Evolutionary conservation across 2,797 vertebrate genomes (phyloP).

Genomic region (Apogon hyalosoma): DNA sequence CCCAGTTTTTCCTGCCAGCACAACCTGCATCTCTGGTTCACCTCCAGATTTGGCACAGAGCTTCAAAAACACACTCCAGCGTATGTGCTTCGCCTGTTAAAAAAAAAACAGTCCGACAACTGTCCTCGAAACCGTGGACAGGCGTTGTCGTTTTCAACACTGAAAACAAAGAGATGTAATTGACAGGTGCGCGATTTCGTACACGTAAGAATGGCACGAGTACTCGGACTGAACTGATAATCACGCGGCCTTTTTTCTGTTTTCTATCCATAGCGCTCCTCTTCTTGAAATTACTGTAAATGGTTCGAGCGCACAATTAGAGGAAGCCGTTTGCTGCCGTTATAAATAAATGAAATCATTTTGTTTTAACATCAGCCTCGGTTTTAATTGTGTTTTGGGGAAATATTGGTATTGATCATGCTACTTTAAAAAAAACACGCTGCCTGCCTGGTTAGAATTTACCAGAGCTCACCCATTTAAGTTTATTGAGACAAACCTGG

Average conservation of each 20-base stretch:
- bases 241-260: background rate
- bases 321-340: background rate
- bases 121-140: constrained; percentile 48
- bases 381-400: too few relatives aligned
- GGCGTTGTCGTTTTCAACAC: constrained; percentile 30
- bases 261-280: background rate
- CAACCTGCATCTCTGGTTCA: constrained; percentile 54
- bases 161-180: constrained; percentile 1
- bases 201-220: background rate
- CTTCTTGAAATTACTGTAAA: background rate
- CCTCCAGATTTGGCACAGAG: constrained; percentile 54
- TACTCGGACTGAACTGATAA: constrained; percentile 6
- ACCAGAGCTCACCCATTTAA: too few relatives aligned
- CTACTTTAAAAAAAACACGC: too few relatives aligned
- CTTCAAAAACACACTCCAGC: constrained; percentile 51
- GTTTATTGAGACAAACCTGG: too few relatives aligned
- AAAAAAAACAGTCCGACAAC: constrained; percentile 36
- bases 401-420: too few relatives aligned
- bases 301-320: background rate
- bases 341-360: background rate
- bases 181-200: too few relatives aligned
- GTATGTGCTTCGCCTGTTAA: constrained; percentile 52
- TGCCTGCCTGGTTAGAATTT: too few relatives aligned
- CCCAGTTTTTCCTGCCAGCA: constrained; percentile 58
- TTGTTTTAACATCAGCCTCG: too few relatives aligned